Conservation (phyloP, 2,113 vertebrate genomes). For the Melozone crissalis region DNA sequence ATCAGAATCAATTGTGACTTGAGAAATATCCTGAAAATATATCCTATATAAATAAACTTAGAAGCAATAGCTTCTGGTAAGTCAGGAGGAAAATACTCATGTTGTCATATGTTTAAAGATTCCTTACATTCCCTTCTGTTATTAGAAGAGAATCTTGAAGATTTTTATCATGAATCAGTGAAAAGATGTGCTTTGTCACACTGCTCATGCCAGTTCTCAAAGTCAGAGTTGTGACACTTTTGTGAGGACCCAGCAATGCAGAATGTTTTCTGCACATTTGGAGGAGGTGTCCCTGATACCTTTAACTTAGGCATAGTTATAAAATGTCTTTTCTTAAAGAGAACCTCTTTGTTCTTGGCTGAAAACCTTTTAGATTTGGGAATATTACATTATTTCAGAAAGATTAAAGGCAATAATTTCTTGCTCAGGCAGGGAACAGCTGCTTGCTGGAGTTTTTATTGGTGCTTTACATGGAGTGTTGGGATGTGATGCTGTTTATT, state of each 20-base stretch:
- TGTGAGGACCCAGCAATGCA: not conserved
- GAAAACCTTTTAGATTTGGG: not conserved
- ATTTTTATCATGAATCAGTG: not conserved
- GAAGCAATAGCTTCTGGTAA: not conserved
- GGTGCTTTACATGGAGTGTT: not conserved
- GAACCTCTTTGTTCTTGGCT: not conserved
- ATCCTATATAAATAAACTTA: not conserved
- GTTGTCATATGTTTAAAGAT: not conserved
- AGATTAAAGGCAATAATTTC: not conserved
- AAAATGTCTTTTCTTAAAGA: not conserved
- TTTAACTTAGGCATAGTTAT: not conserved
- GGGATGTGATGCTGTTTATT: not conserved
- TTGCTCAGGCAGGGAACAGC: not conserved
- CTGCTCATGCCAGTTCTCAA: not conserved
- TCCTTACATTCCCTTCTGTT: not conserved
- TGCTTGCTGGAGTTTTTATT: not conserved
- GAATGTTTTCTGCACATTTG: not conserved
- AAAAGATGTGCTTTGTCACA: not conserved
- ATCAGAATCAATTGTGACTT: not conserved
- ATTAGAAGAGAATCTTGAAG: not conserved
- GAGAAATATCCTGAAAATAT: not conserved
- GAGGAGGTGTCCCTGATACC: not conserved
- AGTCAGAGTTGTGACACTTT: not conserved
- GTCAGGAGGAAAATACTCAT: not conserved
- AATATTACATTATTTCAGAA: not conserved